Conservation (phyloP, 1,140 invertebrate genomes). For the Hermetia illucens region DNA sequence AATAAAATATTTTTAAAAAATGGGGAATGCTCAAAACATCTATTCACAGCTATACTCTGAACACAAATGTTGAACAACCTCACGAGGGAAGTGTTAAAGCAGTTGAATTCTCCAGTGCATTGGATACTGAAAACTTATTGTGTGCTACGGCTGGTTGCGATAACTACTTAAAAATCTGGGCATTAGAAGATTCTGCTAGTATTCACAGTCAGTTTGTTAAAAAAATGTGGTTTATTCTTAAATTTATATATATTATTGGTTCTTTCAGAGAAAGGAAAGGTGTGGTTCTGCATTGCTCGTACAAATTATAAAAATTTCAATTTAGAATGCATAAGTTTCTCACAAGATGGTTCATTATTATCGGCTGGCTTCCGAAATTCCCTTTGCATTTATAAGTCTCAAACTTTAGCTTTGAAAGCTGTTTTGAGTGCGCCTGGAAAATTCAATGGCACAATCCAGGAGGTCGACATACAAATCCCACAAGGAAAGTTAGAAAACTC, state of each 20-base stretch:
- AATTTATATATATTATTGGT: constrained; percentile 9
- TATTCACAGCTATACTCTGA: constrained; percentile 46
- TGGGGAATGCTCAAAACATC: constrained; percentile 2
- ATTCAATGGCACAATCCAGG: constrained; percentile 17
- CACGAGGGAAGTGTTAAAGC: constrained; percentile 46
- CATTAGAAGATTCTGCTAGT: constrained; percentile 36
- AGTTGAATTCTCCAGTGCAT: constrained; percentile 45
- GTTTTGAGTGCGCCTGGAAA: constrained; percentile 23
- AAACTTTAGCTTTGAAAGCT: constrained; percentile 38
- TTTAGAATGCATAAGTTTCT: constrained; percentile 45
- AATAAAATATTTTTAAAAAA: neutral
- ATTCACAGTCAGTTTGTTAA: constrained; percentile 39
- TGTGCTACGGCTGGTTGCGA: constrained; percentile 53
- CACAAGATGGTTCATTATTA: constrained; percentile 60
- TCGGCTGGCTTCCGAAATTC: constrained; percentile 53
- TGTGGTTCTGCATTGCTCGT: constrained; percentile 52
- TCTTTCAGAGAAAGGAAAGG: constrained; percentile 30
- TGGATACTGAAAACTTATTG: constrained; percentile 31
- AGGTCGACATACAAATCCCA: constrained; percentile 18
- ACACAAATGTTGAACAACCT: constrained; percentile 57
- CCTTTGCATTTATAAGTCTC: constrained; percentile 54
- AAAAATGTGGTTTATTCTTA: constrained; percentile 2
- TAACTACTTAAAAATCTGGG: constrained; percentile 61
- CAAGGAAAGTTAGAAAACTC: constrained; percentile 11
- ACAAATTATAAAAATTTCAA: constrained; percentile 46